Percentiles rank a stretch among this genome's conserved stretches.
Conservation (phyloP, 2,113 vertebrate species). For the Podiceps cristatus region DNA sequence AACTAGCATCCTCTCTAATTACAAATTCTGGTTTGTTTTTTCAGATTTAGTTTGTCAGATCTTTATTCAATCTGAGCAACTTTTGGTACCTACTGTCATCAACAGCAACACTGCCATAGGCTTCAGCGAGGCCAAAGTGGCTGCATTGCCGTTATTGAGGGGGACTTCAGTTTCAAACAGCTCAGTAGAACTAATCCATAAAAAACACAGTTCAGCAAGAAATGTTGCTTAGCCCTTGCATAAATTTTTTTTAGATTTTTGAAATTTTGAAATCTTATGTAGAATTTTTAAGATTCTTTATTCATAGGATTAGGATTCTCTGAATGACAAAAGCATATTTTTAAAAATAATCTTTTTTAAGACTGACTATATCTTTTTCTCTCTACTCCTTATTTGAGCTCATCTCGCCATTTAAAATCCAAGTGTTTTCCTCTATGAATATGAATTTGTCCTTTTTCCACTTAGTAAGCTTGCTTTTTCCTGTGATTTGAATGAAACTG, state of each 20-base stretch:
- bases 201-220: neutral
- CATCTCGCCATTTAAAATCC: neutral
- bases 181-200: neutral
- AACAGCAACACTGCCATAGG: neutral
- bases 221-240: neutral
- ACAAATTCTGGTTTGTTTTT: neutral
- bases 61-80: neutral
- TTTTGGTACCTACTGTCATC: neutral
- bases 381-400: neutral
- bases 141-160: rapidly evolving
- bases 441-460: neutral
- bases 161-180: neutral
- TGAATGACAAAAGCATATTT: neutral
- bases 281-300: neutral
- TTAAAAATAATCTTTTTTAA: neutral
- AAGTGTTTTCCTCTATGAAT: neutral
- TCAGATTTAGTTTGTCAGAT: neutral
- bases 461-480: neutral
- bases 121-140: neutral
- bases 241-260: neutral
- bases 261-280: neutral
- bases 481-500: neutral
- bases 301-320: neutral
- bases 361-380: neutral
- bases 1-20: neutral